Percentiles rank a stretch among this genome's conserved stretches.
Conservation (phyloP, 2,888 invertebrate genomes). For the Ophion costatus region DNA sequence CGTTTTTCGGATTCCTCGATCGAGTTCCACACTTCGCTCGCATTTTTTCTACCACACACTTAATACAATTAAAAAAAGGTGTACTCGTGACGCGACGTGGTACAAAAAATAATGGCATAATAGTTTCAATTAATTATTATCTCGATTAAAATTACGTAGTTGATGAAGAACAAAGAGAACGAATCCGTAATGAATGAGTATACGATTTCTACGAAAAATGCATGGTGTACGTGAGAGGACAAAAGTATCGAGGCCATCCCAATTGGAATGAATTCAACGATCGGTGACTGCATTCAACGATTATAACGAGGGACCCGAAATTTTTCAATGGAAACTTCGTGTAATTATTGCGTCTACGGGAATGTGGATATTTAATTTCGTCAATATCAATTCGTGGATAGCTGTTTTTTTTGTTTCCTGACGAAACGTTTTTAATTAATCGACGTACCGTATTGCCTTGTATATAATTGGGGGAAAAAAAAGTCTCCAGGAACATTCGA, state of each 20-base stretch:
- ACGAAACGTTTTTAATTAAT: slow-evolving; percentile 23
- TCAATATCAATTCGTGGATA: slow-evolving; percentile 11
- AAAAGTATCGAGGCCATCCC: background rate
- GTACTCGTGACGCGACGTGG: too few relatives aligned
- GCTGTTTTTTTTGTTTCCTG: slow-evolving; percentile 10
- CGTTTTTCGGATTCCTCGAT: too few relatives aligned
- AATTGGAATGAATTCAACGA: background rate
- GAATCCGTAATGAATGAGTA: too few relatives aligned
- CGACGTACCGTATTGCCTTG: slow-evolving; percentile 8
- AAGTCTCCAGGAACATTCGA: slow-evolving; percentile 52
- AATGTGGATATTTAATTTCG: slow-evolving; percentile 19
- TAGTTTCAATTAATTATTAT: too few relatives aligned
- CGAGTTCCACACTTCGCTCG: too few relatives aligned
- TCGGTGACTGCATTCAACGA: slow-evolving; percentile 10
- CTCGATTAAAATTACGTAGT: too few relatives aligned
- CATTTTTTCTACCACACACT: too few relatives aligned
- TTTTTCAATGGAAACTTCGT: slow-evolving; percentile 8
- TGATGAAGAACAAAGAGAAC: too few relatives aligned
- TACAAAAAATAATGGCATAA: too few relatives aligned
- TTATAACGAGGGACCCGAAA: background rate
- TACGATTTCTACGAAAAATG: background rate
- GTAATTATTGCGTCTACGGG: background rate
- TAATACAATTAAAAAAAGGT: too few relatives aligned
- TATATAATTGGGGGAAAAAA: slow-evolving; percentile 7
- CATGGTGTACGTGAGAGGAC: background rate